A percentile compares a stretch with the other conserved stretches of the same genome.
These are phyloP conservation scores for Calonectris borealis DNA, from an alignment of 2,113 vertebrate genomes.

Conservation along the genomic window DNA sequence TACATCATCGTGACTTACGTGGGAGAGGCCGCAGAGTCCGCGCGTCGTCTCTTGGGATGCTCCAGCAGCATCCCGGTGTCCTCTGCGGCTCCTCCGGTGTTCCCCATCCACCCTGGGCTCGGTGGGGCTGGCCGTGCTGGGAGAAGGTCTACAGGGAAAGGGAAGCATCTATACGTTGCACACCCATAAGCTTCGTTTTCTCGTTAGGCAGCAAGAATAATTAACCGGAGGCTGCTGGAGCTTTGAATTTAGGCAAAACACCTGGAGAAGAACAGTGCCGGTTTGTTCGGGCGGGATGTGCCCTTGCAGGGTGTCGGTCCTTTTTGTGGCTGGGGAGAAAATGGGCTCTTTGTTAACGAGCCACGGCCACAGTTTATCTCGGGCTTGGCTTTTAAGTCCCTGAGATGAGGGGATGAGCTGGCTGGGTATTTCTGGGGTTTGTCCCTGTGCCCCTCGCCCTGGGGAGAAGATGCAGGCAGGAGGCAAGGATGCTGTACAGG, in stretches of 20 bases:
- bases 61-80: fast-evolving
- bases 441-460: not conserved
- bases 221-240: fast-evolving
- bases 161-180: not conserved
- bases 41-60: not conserved
- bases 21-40: not conserved
- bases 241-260: not conserved
- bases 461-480: not conserved
- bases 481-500: not conserved
- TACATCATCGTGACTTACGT: fast-evolving
- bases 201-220: not conserved
- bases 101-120: not conserved
- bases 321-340: not conserved
- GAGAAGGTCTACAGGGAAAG: not conserved
- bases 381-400: not conserved
- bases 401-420: not conserved
- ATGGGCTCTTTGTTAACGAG: not conserved
- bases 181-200: fast-evolving
- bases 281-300: not conserved
- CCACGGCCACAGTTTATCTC: fast-evolving
- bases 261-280: not conserved
- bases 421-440: not conserved
- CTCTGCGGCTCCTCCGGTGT: fast-evolving
- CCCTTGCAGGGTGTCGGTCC: not conserved
- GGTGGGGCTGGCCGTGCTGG: not conserved